Base-by-base conservation (phyloP, 2,888 invertebrate species). In the Myopa tessellatipennis region DNA sequence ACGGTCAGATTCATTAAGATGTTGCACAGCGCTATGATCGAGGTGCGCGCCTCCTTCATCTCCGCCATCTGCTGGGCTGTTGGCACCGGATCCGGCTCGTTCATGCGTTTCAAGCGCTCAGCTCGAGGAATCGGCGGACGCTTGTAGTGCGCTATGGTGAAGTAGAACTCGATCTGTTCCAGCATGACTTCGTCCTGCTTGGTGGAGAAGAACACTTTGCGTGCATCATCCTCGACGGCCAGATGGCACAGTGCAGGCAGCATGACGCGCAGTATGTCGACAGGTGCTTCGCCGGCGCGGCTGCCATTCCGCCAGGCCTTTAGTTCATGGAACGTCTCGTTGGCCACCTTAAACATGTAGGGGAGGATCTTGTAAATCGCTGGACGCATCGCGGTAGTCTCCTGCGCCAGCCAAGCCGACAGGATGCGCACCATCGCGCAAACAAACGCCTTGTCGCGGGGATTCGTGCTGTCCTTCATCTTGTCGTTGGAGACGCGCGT, bases 1-100 rank as follows among this genome's bases (percentile, higher is more conserved):
- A 97, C 97, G 16, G 96, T 95, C 4, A 98, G 91, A 87, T 98
- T 98, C 95, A 98, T 96, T 82, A 98, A 93, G 78, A 97, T 94
- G 86, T 97, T 97, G 88, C 97, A 97, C 50, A 96, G 92, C 82
- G 96, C 95, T 80, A 95, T 94, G 91, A 98, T 94, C 0, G 96
- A 96, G 4, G 93, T 91, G 79, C 96, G 92, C 0, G 96, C 95
- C 87, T 95, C 95, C 84, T 94, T 94, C 94, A 96, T 95, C 82
- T 95, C 94, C 84, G 95, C 95, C 78, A 95, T 87, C 80, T 95
- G 90, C 85, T 93, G 92, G 0, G 94, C 92, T 71, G 94, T 94
- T 71, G 95, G 89, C 84, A 95, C 93, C 72, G 94, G 94, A 85
- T 93, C 94, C 18, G 95, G 95, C 85, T 94, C 93, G 81, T 93